phyloP scores from a whole-genome alignment of 2,113 vertebrate species.

The Campylomormyrus numenius region DNA sequence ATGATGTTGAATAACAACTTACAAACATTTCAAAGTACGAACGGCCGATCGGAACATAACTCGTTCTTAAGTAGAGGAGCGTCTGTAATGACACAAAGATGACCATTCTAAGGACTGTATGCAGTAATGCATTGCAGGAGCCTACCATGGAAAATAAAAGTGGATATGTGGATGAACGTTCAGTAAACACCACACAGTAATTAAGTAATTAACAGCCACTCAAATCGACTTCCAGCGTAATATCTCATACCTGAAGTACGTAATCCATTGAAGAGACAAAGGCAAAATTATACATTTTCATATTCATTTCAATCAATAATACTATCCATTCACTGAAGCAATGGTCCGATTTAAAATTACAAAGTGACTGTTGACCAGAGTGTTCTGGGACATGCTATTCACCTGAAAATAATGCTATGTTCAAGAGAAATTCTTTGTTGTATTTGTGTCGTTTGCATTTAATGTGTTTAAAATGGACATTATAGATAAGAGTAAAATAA shows the following conservation, averaged over 20 bases:
- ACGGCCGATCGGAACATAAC: too few species aligned
- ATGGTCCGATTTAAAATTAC: background rate
- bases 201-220: background rate
- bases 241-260: background rate
- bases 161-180: background rate
- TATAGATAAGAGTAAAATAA: background rate
- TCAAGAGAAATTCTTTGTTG: background rate
- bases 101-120: background rate
- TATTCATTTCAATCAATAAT: background rate
- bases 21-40: too few species aligned
- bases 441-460: background rate
- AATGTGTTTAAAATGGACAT: background rate
- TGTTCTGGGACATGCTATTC: background rate
- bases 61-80: too few species aligned
- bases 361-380: background rate
- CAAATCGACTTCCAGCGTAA: background rate
- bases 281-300: constrained; percentile 2
- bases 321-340: background rate
- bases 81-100: background rate
- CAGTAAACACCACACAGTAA: background rate
- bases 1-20: too few species aligned
- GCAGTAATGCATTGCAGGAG: background rate
- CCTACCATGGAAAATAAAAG: background rate
- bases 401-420: background rate
- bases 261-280: background rate